Evolutionary conservation across 2,797 vertebrate species (phyloP), one percentile per base, ranked within the genome.

Genomic region (Capromys pilorides): DNA sequence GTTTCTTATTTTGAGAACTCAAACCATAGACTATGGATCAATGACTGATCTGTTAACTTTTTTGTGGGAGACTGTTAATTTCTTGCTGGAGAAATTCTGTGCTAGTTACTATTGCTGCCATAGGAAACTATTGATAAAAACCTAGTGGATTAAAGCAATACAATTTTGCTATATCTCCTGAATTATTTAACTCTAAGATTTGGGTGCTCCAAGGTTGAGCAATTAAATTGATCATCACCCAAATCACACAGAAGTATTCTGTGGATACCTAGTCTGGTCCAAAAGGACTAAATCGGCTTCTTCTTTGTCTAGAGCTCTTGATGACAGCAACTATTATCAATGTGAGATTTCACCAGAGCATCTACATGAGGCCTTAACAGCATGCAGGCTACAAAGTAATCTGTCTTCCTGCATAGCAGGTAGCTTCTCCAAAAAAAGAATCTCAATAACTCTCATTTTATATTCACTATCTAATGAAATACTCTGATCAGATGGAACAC

Each of bases 31-130:
- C 39, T 33, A 75, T 8, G 39, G 7, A 41, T 28, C 54, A 33
- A 18, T 84, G 69, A 88, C 41, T 31, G 14, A 81, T 82, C 51
- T 41, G n/a, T 73, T 88, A 81, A 88, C 11, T 78, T 51, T 59
- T 12, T 62, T 81, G 31, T 5, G 62, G 19, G 71, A 94, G 24
- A 88, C 6, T 78, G 6, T 49, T 66, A 21, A 16, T 82, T 54
- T 61, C 21, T 77, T 86, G 33, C 13, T 85, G 21, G 66, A 94
- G 24, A 88, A 78, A 79, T 85, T 88, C 80, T 85, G 10, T 81
- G 78, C 28, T 87, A 39, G 18, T 62, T 67, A 39, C 26, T 62
- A 26, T 79, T 85, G 9, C 49, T 71, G 14, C 8, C 8, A 5
- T 86, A 41, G 88, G n/a, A 84, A 62, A 86, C 1, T 49, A 86